Percentiles rank a stretch among this genome's conserved stretches.
These are phyloP conservation scores for Apamea crenata DNA, from an alignment of 2,888 invertebrate species.

Conservation along the genomic window DNA sequence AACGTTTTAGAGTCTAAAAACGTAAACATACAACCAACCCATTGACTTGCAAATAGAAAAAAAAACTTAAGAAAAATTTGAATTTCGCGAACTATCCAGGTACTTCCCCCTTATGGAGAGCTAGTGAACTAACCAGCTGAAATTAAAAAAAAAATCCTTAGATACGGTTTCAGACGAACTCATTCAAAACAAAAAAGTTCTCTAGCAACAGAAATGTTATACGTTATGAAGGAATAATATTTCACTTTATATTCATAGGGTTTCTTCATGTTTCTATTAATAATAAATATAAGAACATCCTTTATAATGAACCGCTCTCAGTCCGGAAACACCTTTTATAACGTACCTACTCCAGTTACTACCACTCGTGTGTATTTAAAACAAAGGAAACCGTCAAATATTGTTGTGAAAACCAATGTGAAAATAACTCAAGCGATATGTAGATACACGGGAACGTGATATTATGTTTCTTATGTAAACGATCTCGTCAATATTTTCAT, in stretches of 20 bases:
- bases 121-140: not conserved
- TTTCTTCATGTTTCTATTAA: constrained; percentile 25
- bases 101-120: too few relatives aligned
- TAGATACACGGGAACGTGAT: not conserved
- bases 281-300: constrained; percentile 38
- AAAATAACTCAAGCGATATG: not conserved
- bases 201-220: not conserved
- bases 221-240: constrained; percentile 11
- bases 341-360: not conserved
- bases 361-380: not conserved
- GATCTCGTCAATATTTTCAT: not conserved
- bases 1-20: too few relatives aligned
- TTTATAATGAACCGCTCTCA: constrained; percentile 26
- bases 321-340: constrained; percentile 43
- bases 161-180: not conserved
- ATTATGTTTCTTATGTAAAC: not conserved
- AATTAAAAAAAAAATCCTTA: not conserved
- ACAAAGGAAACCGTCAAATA: not conserved
- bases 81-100: too few relatives aligned
- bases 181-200: not conserved
- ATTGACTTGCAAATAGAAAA: too few relatives aligned
- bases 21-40: too few relatives aligned
- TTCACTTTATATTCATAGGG: constrained; percentile 44
- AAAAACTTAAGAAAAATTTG: too few relatives aligned
- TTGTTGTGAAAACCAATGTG: not conserved